A percentile compares a stretch with the other conserved stretches of the same genome.
Conservation (phyloP, 1,140 invertebrate genomes). For the Bombus impatiens region DNA sequence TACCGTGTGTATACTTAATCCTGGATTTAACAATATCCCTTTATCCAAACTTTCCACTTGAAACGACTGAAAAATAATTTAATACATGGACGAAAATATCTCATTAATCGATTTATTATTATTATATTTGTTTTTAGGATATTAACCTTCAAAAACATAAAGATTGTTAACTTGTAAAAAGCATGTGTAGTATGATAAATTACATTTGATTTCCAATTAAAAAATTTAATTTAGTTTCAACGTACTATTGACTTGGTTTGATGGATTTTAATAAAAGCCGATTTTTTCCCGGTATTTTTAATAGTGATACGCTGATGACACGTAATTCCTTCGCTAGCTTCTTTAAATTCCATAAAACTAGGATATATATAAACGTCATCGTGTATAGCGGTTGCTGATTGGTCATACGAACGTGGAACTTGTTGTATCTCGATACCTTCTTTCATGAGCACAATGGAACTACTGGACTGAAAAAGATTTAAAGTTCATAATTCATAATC, state of each 20-base stretch:
- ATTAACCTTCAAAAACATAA: too few species aligned
- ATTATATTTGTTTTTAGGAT: too few species aligned
- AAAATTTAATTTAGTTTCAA: too few species aligned
- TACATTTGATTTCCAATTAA: too few species aligned
- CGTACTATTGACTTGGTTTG: constrained; percentile 4
- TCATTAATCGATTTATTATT: too few species aligned
- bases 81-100: too few species aligned
- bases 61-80: constrained; percentile 64
- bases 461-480: neutral
- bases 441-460: neutral
- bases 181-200: too few species aligned
- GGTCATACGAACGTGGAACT: neutral
- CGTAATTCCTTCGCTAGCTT: constrained; percentile 11
- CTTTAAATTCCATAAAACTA: neutral
- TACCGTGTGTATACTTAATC: constrained; percentile 64
- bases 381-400: neutral
- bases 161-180: too few species aligned
- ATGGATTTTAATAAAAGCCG: constrained; percentile 4
- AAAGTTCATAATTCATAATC: neutral
- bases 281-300: neutral
- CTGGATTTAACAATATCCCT: constrained; percentile 67
- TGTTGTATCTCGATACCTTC: neutral
- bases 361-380: neutral
- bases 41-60: constrained; percentile 60
- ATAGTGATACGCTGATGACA: neutral